phyloP scores from a whole-genome alignment of 2,113 vertebrate species.

The Mirza zaza region DNA sequence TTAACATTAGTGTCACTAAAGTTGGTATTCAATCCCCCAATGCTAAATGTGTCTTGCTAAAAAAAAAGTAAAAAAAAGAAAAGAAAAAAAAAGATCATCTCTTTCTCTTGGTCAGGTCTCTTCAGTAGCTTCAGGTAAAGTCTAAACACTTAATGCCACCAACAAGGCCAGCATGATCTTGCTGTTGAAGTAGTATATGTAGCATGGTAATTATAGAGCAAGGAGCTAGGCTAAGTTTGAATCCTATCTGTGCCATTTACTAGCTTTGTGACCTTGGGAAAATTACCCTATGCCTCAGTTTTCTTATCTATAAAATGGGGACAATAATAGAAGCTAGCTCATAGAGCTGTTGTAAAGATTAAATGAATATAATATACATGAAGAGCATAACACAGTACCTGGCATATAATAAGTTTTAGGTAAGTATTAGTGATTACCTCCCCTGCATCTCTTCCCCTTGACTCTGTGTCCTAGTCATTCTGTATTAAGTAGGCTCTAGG shows the following conservation, averaged over 20 bases:
- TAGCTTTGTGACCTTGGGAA: too few species aligned
- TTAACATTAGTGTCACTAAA: too few species aligned
- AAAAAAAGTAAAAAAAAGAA: too few species aligned
- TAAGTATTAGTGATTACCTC: not conserved
- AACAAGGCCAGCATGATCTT: not conserved
- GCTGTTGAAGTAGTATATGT: not conserved
- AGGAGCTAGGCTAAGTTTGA: not conserved
- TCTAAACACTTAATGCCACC: not conserved
- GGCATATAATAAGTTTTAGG: not conserved
- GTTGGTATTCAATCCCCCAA: too few species aligned
- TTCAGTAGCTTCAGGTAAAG: not conserved
- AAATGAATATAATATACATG: not conserved
- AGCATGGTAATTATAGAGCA: not conserved
- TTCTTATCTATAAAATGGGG: conserved; percentile 27
- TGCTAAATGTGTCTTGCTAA: too few species aligned
- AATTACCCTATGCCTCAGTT: not conserved
- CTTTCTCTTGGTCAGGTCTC: not conserved
- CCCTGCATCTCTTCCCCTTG: not conserved
- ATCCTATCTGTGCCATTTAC: not conserved
- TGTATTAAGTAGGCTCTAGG: not conserved
- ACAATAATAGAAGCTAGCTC: not conserved
- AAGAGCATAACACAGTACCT: not conserved
- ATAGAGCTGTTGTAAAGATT: not conserved
- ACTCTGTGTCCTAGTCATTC: not conserved
- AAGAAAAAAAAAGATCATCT: too few species aligned